Evolutionary conservation across 2,113 vertebrate genomes (phyloP).

Genomic region (Tylochromis polylepis): DNA sequence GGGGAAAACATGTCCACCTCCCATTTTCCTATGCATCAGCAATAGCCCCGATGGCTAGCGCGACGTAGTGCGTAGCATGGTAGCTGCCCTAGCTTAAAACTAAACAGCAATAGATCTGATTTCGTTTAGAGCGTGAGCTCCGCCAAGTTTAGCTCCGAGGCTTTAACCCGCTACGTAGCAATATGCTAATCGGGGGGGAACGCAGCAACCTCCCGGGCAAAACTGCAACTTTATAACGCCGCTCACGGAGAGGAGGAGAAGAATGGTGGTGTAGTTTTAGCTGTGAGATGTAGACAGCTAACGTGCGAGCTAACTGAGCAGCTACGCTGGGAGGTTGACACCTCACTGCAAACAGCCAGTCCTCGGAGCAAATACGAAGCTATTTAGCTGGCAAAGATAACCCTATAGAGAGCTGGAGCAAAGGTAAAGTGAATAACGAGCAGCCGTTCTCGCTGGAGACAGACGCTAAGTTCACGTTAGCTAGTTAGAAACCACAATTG

Average conservation of each 20-base stretch:
- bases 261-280: constrained; percentile 33
- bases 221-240: constrained; percentile 18
- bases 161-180: neutral
- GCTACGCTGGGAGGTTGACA: constrained; percentile 50
- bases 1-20: constrained; percentile 78
- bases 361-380: neutral
- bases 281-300: constrained; percentile 45
- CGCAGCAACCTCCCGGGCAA: neutral
- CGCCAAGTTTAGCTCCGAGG: neutral
- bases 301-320: constrained; percentile 47
- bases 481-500: constrained; percentile 38
- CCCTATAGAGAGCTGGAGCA: neutral
- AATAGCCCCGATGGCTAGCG: constrained; percentile 69
- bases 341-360: constrained; percentile 6
- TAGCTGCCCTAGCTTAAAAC: constrained; percentile 59
- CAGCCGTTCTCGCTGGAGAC: neutral
- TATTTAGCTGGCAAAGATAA: neutral
- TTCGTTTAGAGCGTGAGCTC: neutral
- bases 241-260: neutral
- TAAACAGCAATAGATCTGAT: constrained; percentile 2
- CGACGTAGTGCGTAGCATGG: constrained; percentile 73
- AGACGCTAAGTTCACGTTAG: constrained; percentile 42
- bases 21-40: constrained; percentile 78
- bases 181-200: neutral
- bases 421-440: neutral